Base-by-base conservation (phyloP, 2,888 invertebrate genomes). In the Lithophane ornitopus region DNA sequence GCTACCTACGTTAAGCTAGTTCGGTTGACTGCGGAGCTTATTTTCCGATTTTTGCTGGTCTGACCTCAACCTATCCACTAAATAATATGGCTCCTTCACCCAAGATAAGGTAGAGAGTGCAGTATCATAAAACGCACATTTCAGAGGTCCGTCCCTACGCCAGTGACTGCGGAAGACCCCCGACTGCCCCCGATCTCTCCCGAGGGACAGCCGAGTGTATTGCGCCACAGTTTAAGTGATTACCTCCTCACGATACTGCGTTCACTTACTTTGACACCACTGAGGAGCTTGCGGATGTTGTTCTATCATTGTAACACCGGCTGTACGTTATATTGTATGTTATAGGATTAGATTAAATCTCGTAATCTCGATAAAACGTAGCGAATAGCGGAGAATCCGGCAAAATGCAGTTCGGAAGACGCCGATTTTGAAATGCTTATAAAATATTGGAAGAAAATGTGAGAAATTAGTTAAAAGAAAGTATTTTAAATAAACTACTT, bases 181-280 rank as follows among this genome's bases (percentile, higher is more conserved):
- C 65, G 68, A 66, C 19, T 26, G 46, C 19, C 19, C 12, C 81
- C 70, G 78, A 68, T 44, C 39, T 12, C 49, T 4, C 9, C 88
- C 88, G 68, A 69, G 88, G 88, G 89, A 74, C 65, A 8, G 28
- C 46, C 71, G 74, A 85, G 85, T 82, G 88, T 86, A 89, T 85
- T 88, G 80, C 85, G 69, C 66, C 75, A 71, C 73, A 72, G 80
- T 82, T 82, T 88, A 88, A 88, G 88, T 88, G 88, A 89, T 89
- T 89, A 82, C 88, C 83, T 79, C 78, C 69, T 79, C 76, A 80
- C 81, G 86, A 66, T 54, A 63, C 86, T 70, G 63, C 66, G 49
- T 71, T 75, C 72, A 76, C 73, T 83, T 77, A 82, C 78, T 71
- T 28, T 70, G 79, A 54, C 73, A 67, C 69, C 58, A 67, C 61